Evolutionary conservation across 1,140 invertebrate species (phyloP).

Genomic region (Zaprionus africanus): DNA sequence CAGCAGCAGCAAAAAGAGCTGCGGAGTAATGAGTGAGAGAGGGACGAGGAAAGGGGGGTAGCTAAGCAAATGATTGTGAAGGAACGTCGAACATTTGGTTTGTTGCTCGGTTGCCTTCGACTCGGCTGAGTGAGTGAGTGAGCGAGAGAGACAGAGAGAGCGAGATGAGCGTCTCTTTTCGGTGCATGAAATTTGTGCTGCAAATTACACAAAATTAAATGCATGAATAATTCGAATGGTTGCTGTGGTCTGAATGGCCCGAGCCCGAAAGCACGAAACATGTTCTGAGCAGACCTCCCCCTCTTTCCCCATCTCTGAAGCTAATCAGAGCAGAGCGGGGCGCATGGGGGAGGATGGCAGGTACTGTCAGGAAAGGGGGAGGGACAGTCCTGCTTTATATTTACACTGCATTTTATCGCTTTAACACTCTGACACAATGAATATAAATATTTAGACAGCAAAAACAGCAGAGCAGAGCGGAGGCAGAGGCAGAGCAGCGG

Average conservation of each 20-base stretch:
- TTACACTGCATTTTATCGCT: conserved; percentile 82
- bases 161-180: conserved; percentile 11
- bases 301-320: not conserved
- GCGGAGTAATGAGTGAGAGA: conserved; percentile 13
- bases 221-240: conserved; percentile 82
- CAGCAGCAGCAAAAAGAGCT: conserved; percentile 16
- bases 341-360: conserved; percentile 9
- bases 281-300: not conserved
- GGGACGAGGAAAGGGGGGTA: conserved; percentile 14
- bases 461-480: conserved; percentile 68
- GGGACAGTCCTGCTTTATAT: conserved; percentile 71
- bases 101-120: conserved; percentile 58
- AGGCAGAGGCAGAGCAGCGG: conserved; percentile 14
- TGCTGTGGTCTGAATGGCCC: conserved; percentile 71
- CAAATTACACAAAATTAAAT: conserved; percentile 83
- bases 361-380: not conserved
- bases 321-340: conserved; percentile 58
- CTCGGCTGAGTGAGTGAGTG: not conserved
- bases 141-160: not conserved
- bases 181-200: conserved; percentile 70
- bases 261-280: conserved; percentile 30
- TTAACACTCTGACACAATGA: conserved; percentile 83
- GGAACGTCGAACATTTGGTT: conserved; percentile 64
- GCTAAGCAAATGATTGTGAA: conserved; percentile 44
- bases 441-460: conserved; percentile 83